Conservation (phyloP, 1,140 invertebrate species). For the Ceratosolen fusciceps region DNA sequence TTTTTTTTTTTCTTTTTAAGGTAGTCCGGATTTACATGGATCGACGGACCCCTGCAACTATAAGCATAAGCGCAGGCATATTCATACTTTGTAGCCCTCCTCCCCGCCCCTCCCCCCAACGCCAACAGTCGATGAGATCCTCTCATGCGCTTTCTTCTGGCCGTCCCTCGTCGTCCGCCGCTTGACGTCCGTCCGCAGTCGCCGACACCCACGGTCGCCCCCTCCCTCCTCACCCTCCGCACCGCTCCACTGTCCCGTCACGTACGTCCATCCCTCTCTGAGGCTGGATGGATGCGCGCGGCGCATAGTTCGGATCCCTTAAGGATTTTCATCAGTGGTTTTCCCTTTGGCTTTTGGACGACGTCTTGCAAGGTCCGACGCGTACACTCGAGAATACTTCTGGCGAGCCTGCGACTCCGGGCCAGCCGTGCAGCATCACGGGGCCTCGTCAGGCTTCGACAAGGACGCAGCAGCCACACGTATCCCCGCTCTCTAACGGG, state of each 20-base stretch:
- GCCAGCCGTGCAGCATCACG: too few species aligned
- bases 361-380: conserved; percentile 71
- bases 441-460: conserved; percentile 14
- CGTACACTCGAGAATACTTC: conserved; percentile 71
- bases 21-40: neutral
- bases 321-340: conserved; percentile 73
- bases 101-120: too few species aligned
- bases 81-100: conserved; percentile 48
- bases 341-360: conserved; percentile 72
- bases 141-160: too few species aligned
- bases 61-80: conserved; percentile 32
- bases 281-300: conserved; percentile 39
- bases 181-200: too few species aligned
- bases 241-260: neutral
- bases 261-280: conserved; percentile 31
- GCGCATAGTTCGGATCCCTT: conserved; percentile 71
- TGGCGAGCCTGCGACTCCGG: conserved; percentile 64
- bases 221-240: conserved; percentile 40
- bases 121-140: too few species aligned
- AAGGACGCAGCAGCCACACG: neutral
- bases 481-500: neutral
- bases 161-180: too few species aligned
- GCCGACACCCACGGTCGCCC: conserved; percentile 45
- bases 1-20: neutral
- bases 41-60: neutral